Conservation (phyloP, 2,113 vertebrate genomes). For the Noctilio leporinus region DNA sequence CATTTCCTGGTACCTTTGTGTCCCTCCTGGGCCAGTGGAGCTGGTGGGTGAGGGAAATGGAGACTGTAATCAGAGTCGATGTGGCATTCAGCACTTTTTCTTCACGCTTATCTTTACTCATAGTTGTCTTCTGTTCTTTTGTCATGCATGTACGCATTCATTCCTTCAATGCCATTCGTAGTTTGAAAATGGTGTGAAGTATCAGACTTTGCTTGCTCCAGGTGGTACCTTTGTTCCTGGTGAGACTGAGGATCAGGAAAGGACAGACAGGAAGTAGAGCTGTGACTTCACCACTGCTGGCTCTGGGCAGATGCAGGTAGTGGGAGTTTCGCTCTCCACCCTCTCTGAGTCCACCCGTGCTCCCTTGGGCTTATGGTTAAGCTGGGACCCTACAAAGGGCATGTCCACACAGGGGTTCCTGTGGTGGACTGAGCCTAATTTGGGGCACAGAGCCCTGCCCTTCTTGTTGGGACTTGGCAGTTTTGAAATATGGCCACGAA, state of each 20-base stretch:
- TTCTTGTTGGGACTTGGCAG: neutral
- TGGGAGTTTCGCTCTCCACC: neutral
- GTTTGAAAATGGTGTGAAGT: neutral
- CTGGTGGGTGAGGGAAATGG: neutral
- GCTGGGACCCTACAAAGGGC: neutral
- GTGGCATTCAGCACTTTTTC: neutral
- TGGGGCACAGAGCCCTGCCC: neutral
- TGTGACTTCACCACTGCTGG: neutral
- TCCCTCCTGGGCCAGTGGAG: too few species aligned
- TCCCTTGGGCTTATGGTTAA: neutral
- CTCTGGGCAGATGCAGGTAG: neutral
- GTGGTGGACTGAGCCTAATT: neutral
- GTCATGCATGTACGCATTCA: too few species aligned
- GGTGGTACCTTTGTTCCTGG: neutral
- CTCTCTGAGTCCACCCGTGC: neutral
- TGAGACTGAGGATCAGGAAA: neutral
- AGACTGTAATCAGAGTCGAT: neutral
- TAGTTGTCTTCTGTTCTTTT: neutral
- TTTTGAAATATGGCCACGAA: neutral
- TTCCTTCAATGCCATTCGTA: neutral
- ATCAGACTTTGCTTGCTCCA: neutral
- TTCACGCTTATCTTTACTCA: neutral
- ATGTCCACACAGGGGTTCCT: neutral
- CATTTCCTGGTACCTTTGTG: fast-evolving
- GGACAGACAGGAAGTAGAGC: neutral